A percentile compares a stretch with the other conserved stretches of the same genome.
Evolutionary conservation across 2,888 invertebrate genomes (phyloP).

Genomic region (Tetranychus truncatus): DNA sequence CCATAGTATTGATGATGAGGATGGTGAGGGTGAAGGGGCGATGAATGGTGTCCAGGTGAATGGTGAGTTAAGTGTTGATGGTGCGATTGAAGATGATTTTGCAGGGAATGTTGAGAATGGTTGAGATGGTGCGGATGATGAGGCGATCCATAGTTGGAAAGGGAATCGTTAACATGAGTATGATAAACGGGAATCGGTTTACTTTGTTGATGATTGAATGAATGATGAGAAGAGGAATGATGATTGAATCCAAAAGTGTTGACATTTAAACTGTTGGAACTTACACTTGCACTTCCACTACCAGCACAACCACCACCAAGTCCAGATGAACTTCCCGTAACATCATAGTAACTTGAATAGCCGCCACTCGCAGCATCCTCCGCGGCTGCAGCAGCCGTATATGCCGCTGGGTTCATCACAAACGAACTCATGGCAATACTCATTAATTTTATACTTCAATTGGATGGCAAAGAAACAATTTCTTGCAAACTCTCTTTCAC

Average conservation of each 20-base stretch:
- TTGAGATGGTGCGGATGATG: neutral
- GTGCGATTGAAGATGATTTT: neutral
- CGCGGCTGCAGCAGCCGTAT: constrained; percentile 3
- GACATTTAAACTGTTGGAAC: neutral
- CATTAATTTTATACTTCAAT: no score
- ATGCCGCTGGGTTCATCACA: neutral
- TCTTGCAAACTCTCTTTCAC: constrained; percentile 27
- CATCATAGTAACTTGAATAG: neutral
- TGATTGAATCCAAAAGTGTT: neutral
- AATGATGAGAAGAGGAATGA: neutral
- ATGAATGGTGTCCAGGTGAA: neutral
- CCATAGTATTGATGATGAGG: constrained; percentile 5
- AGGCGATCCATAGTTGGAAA: neutral
- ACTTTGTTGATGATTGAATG: neutral
- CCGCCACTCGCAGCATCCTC: neutral
- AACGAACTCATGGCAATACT: no score
- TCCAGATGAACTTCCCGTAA: neutral
- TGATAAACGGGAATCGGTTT: neutral
- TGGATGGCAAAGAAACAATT: constrained; percentile 29
- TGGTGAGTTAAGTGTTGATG: neutral
- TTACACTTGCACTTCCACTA: neutral
- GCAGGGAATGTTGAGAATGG: neutral
- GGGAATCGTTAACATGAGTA: no score
- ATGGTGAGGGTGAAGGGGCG: neutral
- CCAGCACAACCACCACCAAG: neutral